Evolutionary conservation across 2,888 invertebrate species (phyloP), one percentile per base, ranked within the genome.

Genomic region (Fragum whitleyi): DNA sequence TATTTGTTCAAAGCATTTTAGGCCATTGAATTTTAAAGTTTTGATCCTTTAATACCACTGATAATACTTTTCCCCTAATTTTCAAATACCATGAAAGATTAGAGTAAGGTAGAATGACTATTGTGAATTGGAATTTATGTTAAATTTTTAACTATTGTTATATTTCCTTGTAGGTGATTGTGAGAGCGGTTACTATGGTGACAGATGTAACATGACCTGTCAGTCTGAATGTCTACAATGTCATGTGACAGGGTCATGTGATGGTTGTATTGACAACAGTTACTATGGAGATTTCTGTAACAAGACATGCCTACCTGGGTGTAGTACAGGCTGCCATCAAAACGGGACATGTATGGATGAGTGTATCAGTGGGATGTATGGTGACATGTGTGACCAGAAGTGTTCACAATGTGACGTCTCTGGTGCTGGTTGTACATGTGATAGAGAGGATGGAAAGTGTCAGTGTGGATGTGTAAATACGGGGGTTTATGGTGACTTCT

Each of bases 361-460:
- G 3, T 79, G 82, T 65, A 6, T 26, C 11, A 26, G 9, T 39
- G 72, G 77, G 36, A 47, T 69, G 26, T 73, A 74, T 62, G 78
- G 81, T 1, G 21, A 61, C 36, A 68, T 61, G 23, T 81, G 81
- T 73, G 78, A 81, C 14, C 28, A 28, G n/a, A 47, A n/a, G 0
- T 80, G 80, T 51, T 39, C 21, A 2, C 19, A 32, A 0, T 83
- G 83, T 69, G 42, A 70, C 28, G 59, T 79, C 23, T 36, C 32
- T 36, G 79, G 78, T 69, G 16, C 32, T 14, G 62, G 51, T 53
- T 51, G 53, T 21, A 28, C 29, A 23, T 85, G 85, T 53, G n/a
- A 79, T 19, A 70, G 71, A 26, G 74, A 79, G 59, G 21, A 19
- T 36, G 85, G 81, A 21, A 68, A 68, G 0, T 85, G 85, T 62